A percentile compares a stretch with the other conserved stretches of the same genome.
These are phyloP conservation scores for Chaetura pelagica DNA, from an alignment of 2,113 vertebrate genomes.

Conservation along the genomic window DNA sequence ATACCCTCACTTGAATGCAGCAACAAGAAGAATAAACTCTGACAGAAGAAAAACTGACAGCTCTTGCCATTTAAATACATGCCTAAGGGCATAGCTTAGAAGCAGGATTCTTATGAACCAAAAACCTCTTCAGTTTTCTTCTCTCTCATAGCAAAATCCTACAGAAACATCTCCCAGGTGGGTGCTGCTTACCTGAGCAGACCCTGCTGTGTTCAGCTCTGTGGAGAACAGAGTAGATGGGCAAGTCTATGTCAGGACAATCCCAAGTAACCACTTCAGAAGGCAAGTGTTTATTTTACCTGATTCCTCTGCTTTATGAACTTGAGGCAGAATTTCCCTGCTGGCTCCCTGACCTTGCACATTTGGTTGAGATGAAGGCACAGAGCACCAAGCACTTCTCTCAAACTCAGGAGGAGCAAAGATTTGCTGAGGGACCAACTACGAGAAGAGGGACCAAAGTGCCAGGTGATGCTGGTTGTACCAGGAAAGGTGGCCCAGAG, in stretches of 20 bases:
- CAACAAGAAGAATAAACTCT: background rate
- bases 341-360: background rate
- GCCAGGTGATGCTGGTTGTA: background rate
- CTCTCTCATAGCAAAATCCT: background rate
- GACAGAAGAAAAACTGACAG: background rate
- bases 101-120: background rate
- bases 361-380: background rate
- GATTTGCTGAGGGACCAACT: background rate
- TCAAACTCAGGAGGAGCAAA: background rate
- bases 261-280: background rate
- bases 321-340: background rate
- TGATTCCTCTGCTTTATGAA: background rate
- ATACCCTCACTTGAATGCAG: background rate
- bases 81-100: background rate
- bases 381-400: background rate
- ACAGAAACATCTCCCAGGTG: background rate
- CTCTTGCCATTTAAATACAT: background rate
- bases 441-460: background rate
- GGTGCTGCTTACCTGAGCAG: background rate
- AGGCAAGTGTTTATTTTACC: background rate
- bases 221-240: background rate
- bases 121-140: background rate
- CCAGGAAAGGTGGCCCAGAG: background rate
- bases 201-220: background rate
- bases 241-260: accelerated